Percentiles rank a stretch among this genome's conserved stretches.
Evolutionary conservation across 2,797 vertebrate genomes (phyloP).

Genomic region (Girardinus metallicus): DNA sequence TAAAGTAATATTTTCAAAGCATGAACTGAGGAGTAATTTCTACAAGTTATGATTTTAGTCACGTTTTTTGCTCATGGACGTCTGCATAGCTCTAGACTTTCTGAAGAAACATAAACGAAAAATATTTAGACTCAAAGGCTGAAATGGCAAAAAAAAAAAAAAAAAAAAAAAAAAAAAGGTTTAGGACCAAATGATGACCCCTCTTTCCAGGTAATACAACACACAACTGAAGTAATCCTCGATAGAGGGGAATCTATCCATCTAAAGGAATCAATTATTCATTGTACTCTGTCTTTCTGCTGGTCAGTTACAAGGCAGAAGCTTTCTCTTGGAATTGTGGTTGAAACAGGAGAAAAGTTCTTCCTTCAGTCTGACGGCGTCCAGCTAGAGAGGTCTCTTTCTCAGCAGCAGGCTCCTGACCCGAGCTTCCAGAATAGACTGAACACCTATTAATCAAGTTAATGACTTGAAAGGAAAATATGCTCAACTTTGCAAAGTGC

Average conservation of each 20-base stretch:
- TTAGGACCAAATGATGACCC: constrained; percentile 44
- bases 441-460: constrained; percentile 26
- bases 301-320: constrained; percentile 62
- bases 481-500: constrained; percentile 4
- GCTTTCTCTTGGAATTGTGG: constrained; percentile 63
- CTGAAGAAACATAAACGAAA: constrained; percentile 1
- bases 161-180: too few relatives aligned
- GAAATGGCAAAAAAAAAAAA: constrained; percentile 9
- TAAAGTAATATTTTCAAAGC: neutral
- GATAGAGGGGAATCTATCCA: constrained; percentile 69
- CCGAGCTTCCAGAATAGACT: constrained; percentile 17
- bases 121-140: constrained; percentile 16
- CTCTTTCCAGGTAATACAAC: constrained; percentile 65
- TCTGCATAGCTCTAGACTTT: neutral
- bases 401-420: constrained; percentile 32
- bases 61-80: neutral
- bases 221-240: constrained; percentile 57
- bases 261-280: constrained; percentile 75
- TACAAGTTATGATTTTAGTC: neutral
- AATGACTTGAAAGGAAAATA: constrained; percentile 20
- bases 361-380: constrained; percentile 50
- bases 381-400: constrained; percentile 51
- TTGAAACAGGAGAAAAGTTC: constrained; percentile 66
- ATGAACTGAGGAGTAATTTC: neutral
- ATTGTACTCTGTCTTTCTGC: constrained; percentile 50